phyloP scores from a whole-genome alignment of 2,888 invertebrate genomes.

The Drosophila paracracens region DNA sequence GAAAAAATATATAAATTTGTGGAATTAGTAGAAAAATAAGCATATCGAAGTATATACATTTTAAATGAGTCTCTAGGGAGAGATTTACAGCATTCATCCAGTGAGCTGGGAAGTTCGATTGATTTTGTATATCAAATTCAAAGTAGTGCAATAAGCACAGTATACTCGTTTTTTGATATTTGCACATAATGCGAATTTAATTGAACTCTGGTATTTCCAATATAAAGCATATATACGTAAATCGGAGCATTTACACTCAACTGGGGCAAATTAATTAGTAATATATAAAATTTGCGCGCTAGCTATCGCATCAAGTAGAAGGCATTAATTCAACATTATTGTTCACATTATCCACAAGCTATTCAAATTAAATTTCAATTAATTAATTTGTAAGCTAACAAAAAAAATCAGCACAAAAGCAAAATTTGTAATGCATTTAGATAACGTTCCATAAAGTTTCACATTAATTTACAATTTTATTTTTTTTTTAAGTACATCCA shows the following conservation, averaged over 20 bases:
- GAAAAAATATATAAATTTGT: not conserved
- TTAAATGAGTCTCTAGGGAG: not conserved
- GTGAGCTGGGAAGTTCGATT: not conserved
- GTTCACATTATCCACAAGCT: constrained; percentile 7
- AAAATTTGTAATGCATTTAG: constrained; percentile 34
- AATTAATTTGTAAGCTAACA: constrained; percentile 47
- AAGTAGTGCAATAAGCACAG: not conserved
- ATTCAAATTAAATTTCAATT: constrained; percentile 55
- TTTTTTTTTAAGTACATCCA: not conserved
- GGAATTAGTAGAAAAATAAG: too few species aligned
- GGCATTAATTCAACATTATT: constrained; percentile 34
- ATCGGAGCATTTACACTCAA: constrained; percentile 2
- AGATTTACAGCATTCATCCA: not conserved
- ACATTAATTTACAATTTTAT: constrained; percentile 30
- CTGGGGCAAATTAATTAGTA: constrained; percentile 35
- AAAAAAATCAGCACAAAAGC: constrained; percentile 12
- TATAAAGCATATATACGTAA: not conserved
- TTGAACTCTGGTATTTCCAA: constrained; percentile 53
- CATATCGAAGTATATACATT: not conserved
- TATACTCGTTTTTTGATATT: constrained; percentile 30
- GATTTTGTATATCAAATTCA: not conserved
- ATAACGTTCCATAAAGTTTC: constrained; percentile 33
- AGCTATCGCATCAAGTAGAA: constrained; percentile 6
- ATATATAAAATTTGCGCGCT: constrained; percentile 22
- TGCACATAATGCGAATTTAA: not conserved